phyloP scores from a whole-genome alignment of 2,888 invertebrate genomes.

The Salpingus planirostris region DNA sequence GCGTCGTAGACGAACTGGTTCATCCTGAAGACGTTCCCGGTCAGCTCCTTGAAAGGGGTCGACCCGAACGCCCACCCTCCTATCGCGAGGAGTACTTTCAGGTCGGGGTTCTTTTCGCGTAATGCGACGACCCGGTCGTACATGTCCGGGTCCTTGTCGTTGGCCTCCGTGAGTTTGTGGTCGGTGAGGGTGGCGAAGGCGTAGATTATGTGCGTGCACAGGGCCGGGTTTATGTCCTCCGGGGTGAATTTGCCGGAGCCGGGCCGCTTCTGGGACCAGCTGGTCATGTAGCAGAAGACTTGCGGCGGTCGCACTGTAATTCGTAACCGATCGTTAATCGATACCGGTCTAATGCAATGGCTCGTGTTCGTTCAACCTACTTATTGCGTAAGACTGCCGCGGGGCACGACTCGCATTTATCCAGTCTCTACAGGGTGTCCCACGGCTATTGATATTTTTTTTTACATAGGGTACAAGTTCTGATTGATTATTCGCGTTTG shows the following conservation, averaged over 20 bases:
- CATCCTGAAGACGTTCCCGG: constrained; percentile 86
- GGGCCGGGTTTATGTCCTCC: constrained; percentile 75
- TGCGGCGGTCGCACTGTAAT: constrained; percentile 70
- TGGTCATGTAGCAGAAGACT: constrained; percentile 91
- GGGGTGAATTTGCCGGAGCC: constrained; percentile 83
- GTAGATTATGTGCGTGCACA: constrained; percentile 92
- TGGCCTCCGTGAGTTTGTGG: constrained; percentile 69
- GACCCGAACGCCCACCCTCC: constrained; percentile 97
- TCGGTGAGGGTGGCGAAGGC: constrained; percentile 90
- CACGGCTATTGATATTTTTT: neutral
- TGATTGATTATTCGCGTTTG: too few relatives aligned
- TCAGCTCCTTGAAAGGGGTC: constrained; percentile 86
- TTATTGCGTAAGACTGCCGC: constrained; percentile 7
- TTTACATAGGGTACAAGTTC: neutral
- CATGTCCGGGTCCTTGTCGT: constrained; percentile 75
- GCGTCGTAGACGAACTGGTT: constrained; percentile 93
- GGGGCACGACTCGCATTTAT: constrained; percentile 4
- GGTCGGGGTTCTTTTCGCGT: constrained; percentile 77
- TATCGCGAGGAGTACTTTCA: constrained; percentile 80
- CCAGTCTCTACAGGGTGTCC: constrained; percentile 6
- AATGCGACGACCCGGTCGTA: constrained; percentile 78
- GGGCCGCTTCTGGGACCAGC: constrained; percentile 90
- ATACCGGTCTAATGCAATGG: neutral
- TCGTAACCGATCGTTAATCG: constrained; percentile 6
- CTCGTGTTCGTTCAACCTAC: constrained; percentile 8